Conservation (phyloP, 2,113 vertebrate genomes). For the Clinocottus analis region DNA sequence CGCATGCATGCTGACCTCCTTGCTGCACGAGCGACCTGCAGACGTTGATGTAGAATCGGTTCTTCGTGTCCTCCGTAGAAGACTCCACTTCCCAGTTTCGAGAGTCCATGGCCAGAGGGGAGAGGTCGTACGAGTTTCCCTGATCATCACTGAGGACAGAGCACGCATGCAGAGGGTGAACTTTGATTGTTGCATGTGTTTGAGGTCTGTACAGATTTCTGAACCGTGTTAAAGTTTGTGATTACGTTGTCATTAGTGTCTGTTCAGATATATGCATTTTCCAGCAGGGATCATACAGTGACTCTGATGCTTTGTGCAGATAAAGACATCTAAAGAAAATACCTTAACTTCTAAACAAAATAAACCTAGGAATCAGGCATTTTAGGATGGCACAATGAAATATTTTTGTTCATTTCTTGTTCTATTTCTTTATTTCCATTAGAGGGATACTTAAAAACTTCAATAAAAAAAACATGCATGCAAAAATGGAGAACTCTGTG, state of each 20-base stretch:
- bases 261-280: neutral
- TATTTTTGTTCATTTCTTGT: neutral
- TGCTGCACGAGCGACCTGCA: conserved; percentile 92
- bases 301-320: neutral
- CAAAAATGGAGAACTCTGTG: neutral
- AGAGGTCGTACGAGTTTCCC: conserved; percentile 92
- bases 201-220: neutral
- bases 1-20: conserved; percentile 70
- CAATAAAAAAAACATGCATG: neutral
- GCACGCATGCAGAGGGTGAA: neutral
- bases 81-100: conserved; percentile 89
- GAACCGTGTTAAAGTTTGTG: neutral
- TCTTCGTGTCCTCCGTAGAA: conserved; percentile 60
- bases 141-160: conserved; percentile 81
- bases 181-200: neutral
- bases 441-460: neutral
- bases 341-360: neutral
- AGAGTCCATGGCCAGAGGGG: conserved; percentile 86
- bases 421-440: neutral
- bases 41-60: conserved; percentile 90
- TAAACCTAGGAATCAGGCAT: neutral
- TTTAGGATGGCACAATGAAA: neutral
- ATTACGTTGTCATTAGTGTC: neutral
- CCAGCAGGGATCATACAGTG: neutral
- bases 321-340: neutral